Conservation (phyloP, 2,888 invertebrate species). For the Exocentrus adspersus region DNA sequence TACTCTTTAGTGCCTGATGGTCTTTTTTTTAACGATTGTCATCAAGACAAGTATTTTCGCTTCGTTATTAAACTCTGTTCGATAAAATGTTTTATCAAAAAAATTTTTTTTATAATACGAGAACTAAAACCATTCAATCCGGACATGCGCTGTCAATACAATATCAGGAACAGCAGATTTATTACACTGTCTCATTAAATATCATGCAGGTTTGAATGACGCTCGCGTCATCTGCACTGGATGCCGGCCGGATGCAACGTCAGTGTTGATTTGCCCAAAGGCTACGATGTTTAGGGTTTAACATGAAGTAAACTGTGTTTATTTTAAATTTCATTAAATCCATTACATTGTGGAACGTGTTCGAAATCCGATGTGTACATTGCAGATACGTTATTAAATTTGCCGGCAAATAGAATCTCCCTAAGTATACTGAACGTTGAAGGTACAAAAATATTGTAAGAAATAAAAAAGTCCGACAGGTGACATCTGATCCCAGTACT, state of each 20-base stretch:
- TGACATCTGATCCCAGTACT: too few species aligned
- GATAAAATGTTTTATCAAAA: too few species aligned
- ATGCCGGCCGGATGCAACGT: slow-evolving; percentile 56
- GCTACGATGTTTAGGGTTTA: slow-evolving; percentile 52
- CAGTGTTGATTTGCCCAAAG: slow-evolving; percentile 56
- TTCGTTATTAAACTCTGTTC: too few species aligned
- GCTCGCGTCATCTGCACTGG: slow-evolving; percentile 53
- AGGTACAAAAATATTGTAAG: too few species aligned
- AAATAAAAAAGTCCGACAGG: too few species aligned
- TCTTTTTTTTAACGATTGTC: too few species aligned
- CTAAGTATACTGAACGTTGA: too few species aligned
- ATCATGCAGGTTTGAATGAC: slow-evolving; percentile 49
- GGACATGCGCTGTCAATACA: slow-evolving; percentile 46
- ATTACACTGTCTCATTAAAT: slow-evolving; percentile 51
- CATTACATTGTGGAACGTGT: slow-evolving; percentile 33
- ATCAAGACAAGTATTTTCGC: too few species aligned
- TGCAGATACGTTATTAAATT: slow-evolving; percentile 23
- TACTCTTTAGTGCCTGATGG: not conserved
- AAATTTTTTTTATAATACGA: too few species aligned
- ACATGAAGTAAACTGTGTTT: slow-evolving; percentile 48
- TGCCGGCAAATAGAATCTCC: slow-evolving; percentile 6
- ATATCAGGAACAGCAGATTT: slow-evolving; percentile 41
- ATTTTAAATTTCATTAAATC: slow-evolving; percentile 48
- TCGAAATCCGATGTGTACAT: slow-evolving; percentile 21
- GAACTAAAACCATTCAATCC: slow-evolving; percentile 36